Evolutionary conservation across 2,113 vertebrate genomes (phyloP).

Genomic region (Hiodon tergisus): DNA sequence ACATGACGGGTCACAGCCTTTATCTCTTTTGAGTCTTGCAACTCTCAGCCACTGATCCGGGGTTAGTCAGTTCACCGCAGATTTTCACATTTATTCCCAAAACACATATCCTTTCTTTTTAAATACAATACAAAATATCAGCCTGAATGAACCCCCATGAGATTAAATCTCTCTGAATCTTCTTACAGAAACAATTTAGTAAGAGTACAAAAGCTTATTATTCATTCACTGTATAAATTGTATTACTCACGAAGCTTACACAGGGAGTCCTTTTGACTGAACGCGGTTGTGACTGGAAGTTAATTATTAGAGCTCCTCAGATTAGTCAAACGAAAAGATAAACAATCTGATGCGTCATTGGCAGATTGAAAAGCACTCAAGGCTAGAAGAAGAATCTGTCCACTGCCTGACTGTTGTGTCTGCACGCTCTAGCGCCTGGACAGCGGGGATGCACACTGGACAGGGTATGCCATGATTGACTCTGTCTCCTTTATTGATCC

Average conservation of each 20-base stretch:
- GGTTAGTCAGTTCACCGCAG: background rate
- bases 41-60: background rate
- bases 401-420: too few relatives aligned
- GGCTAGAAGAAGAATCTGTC: background rate
- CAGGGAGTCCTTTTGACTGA: background rate
- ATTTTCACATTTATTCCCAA: slow-evolving; percentile 14
- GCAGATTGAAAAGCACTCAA: slow-evolving; percentile 5
- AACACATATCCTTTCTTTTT: slow-evolving; percentile 1
- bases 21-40: slow-evolving; percentile 2
- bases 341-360: background rate
- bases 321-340: slow-evolving; percentile 11
- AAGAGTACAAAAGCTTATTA: slow-evolving; percentile 16
- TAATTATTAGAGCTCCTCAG: background rate
- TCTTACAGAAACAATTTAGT: slow-evolving; percentile 7
- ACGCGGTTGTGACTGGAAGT: slow-evolving; percentile 13
- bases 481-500: too few relatives aligned
- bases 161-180: background rate
- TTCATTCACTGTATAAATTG: slow-evolving; percentile 8
- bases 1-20: background rate
- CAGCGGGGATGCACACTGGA: too few relatives aligned
- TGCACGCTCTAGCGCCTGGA: too few relatives aligned
- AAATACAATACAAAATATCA: slow-evolving; percentile 12
- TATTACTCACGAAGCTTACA: slow-evolving; percentile 11
- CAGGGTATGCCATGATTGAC: too few relatives aligned
- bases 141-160: slow-evolving; percentile 7